These are phyloP conservation scores for Erpetoichthys calabaricus DNA, from an alignment of 2,797 vertebrate species.

Conservation along the genomic window DNA sequence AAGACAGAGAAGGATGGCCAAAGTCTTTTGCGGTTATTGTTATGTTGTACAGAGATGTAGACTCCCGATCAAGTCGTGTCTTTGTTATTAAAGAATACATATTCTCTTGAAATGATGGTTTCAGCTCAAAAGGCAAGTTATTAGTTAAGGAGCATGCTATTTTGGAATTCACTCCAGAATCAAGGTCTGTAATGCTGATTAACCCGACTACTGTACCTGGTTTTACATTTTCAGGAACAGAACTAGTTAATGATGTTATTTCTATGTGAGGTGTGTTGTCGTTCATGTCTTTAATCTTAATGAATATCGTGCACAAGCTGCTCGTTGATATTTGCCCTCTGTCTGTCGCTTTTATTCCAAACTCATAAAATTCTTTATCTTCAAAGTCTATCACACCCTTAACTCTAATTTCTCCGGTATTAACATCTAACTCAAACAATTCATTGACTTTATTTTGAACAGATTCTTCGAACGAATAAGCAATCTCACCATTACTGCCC, in stretches of 20 bases:
- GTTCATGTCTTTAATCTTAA: conserved; percentile 42
- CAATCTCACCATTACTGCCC: conserved; percentile 22
- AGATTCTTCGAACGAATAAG: conserved; percentile 23
- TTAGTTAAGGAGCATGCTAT: conserved; percentile 32
- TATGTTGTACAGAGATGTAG: conserved; percentile 34
- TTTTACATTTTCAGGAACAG: conserved; percentile 37
- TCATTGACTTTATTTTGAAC: conserved; percentile 18
- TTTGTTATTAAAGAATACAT: conserved; percentile 47
- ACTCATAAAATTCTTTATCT: conserved; percentile 23
- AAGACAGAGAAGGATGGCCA: conserved; percentile 33
- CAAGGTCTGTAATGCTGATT: conserved; percentile 41
- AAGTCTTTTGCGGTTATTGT: conserved; percentile 40
- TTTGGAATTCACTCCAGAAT: conserved; percentile 43
- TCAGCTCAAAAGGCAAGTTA: conserved; percentile 42
- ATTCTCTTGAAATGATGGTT: conserved; percentile 37
- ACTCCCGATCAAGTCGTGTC: conserved; percentile 37
- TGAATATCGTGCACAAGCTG: conserved; percentile 28
- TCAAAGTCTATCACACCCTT: conserved; percentile 29
- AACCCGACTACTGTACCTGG: conserved; percentile 40
- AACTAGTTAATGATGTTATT: conserved; percentile 34
- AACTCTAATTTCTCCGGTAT: conserved; percentile 21
- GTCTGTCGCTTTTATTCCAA: conserved; percentile 40
- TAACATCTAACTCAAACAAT: conserved; percentile 25
- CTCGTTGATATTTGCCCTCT: conserved; percentile 23
- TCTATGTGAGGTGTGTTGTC: conserved; percentile 47